Percentiles rank a stretch among this genome's conserved stretches.
Evolutionary conservation across 2,888 invertebrate genomes (phyloP).

Genomic region (Calliopum simillimum): DNA sequence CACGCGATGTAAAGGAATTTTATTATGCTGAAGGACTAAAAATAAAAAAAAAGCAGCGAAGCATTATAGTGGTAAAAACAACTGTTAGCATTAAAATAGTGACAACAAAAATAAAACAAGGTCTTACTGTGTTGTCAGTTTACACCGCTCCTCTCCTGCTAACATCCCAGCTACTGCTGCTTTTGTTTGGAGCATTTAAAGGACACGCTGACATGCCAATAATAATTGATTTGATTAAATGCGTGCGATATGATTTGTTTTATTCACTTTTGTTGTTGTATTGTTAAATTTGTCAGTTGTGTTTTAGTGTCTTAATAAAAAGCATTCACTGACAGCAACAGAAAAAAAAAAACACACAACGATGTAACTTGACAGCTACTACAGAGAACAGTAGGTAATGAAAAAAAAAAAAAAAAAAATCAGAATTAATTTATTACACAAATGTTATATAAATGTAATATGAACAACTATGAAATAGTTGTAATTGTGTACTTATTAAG

Average conservation of each 20-base stretch:
- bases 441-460: not conserved
- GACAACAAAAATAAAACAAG: no score
- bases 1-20: not conserved
- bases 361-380: not conserved
- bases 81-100: no score
- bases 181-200: not conserved
- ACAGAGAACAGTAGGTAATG: not conserved
- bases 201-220: conserved; percentile 25
- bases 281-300: not conserved
- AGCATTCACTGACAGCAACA: no score
- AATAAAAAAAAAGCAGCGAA: no score
- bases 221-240: conserved; percentile 37
- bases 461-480: no score
- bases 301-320: conserved; percentile 1
- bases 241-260: conserved; percentile 23
- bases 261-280: not conserved
- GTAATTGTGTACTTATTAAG: no score
- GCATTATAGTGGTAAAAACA: not conserved
- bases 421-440: conserved; percentile 15
- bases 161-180: not conserved
- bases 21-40: not conserved
- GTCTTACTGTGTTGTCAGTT: no score
- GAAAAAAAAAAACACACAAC: not conserved
- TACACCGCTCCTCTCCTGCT: no score
- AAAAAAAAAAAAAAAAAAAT: not conserved